Percentiles rank a stretch among this genome's conserved stretches.
Conservation (phyloP, 1,140 invertebrate genomes). For the Callitettix versicolor region DNA sequence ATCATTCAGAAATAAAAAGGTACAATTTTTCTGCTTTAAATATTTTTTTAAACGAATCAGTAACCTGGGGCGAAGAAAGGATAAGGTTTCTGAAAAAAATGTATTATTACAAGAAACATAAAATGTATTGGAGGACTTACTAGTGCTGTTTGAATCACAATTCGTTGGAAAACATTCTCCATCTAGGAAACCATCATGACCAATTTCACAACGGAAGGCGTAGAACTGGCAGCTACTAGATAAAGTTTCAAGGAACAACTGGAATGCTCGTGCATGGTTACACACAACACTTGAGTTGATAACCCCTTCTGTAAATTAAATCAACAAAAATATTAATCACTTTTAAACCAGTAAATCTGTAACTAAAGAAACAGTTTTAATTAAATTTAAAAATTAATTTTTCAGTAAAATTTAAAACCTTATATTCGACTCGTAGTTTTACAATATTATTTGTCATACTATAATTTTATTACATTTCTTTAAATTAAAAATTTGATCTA, state of each 20-base stretch:
- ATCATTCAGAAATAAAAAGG: too few relatives aligned
- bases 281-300: slow-evolving; percentile 34
- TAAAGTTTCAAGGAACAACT: slow-evolving; percentile 30
- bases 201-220: slow-evolving; percentile 37
- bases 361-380: not conserved
- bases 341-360: not conserved
- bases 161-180: slow-evolving; percentile 38
- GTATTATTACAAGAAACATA: too few relatives aligned
- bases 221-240: slow-evolving; percentile 34
- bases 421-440: too few relatives aligned
- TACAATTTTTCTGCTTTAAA: too few relatives aligned
- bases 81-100: too few relatives aligned
- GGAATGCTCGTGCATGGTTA: slow-evolving; percentile 30
- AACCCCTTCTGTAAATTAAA: slow-evolving; percentile 26
- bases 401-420: not conserved
- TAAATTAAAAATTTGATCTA: too few relatives aligned
- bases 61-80: too few relatives aligned
- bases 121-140: too few relatives aligned
- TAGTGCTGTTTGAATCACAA: slow-evolving; percentile 34
- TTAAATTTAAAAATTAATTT: not conserved
- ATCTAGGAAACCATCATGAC: slow-evolving; percentile 30
- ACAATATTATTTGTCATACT: too few relatives aligned
- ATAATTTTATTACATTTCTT: too few relatives aligned
- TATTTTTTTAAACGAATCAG: too few relatives aligned
- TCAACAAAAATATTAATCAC: slow-evolving; percentile 7